Evolutionary conservation across 2,888 invertebrate species (phyloP), one percentile per base, ranked within the genome.

Genomic region (Ennomos quercinarius): DNA sequence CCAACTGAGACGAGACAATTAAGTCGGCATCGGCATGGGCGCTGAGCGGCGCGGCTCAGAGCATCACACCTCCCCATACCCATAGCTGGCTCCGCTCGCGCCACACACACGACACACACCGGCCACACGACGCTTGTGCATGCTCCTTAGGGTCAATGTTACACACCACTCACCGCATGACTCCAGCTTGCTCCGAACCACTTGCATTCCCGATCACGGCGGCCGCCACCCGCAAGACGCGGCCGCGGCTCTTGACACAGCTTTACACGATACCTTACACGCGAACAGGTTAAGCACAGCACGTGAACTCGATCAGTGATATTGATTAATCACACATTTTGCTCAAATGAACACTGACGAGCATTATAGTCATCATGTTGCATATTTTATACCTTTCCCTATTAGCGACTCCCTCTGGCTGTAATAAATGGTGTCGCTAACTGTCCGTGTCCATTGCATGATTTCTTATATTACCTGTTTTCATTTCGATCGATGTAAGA

Each of bases 381-480:
- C 91, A 91, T 92, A 91, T 91, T 92, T 91, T 91, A 92, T 92
- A 92, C 92, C 92, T 92, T 92, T 92, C 92, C 92, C 91, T 89
- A 81, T 86, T 88, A 87, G 88, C 86, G 88, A 88, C 84, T 85
- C 79, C 82, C 83, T 82, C 81, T 84, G 84, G 82, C 85, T 85
- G 81, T 81, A 46, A 83, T 80, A 74, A 84, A 84, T 83, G 87
- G 82, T 89, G 86, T 90, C 86, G 85, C 89, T 84, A 81, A 76
- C 79, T 82, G 78, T 81, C 72, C 85, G 89, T 82, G 78, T 81
- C 72, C 85, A 89, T 89, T 91, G 91, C 91, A 91, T 91, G 91
- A 80, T 80, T 72, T 68, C 63, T 67, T 58, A 58, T 67, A 69
- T 66, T 17, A 17, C 17, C 63, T 64, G 76, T 68, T 78, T 77